Conservation (phyloP, 2,113 vertebrate genomes). For the Notarius lentiginosus region DNA sequence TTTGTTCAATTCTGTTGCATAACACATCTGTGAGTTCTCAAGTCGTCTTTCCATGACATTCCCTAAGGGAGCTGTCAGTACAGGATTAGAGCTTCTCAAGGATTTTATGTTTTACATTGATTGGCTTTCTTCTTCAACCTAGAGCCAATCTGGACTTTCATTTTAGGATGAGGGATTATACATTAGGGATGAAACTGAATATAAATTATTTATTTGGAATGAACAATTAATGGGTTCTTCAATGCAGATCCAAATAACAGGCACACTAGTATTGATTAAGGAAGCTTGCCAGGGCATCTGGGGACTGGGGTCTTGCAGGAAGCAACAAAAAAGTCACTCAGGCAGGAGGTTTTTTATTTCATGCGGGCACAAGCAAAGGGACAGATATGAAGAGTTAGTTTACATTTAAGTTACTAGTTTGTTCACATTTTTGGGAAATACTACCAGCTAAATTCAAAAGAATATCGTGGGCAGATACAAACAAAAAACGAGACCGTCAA, state of each 20-base stretch:
- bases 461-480: background rate
- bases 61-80: constrained; percentile 16
- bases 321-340: background rate
- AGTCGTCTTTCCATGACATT: constrained; percentile 1
- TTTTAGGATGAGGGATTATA: background rate
- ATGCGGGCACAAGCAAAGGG: background rate
- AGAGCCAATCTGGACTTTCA: background rate
- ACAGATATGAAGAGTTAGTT: background rate
- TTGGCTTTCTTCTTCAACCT: background rate
- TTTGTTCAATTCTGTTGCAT: background rate
- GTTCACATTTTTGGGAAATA: background rate
- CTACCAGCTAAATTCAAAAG: background rate
- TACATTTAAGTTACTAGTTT: background rate
- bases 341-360: background rate
- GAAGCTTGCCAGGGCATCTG: background rate
- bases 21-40: constrained; percentile 4
- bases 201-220: background rate
- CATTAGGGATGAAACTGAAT: background rate
- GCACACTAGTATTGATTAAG: background rate
- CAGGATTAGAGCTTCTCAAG: background rate
- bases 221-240: background rate
- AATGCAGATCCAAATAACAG: background rate
- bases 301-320: background rate
- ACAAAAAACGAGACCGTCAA: background rate
- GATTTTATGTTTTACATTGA: background rate